phyloP scores from a whole-genome alignment of 1,140 invertebrate genomes.

The Heliconius melpomene region DNA sequence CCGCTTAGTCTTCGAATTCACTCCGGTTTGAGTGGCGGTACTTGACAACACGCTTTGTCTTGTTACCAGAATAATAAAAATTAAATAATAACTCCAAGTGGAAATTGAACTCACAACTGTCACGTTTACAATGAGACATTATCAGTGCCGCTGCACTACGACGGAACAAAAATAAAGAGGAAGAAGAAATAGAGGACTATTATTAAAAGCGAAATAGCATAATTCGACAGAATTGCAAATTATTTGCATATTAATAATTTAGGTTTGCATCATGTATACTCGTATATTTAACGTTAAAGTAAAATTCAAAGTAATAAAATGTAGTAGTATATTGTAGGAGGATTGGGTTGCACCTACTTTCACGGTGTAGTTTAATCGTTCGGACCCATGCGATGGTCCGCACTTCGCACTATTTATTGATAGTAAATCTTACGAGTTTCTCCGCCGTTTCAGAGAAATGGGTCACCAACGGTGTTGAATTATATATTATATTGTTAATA shows the following conservation, averaged over 20 bases:
- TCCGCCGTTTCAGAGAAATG: not conserved
- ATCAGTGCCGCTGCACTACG: no score
- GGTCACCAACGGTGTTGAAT: not conserved
- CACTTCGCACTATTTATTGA: slow-evolving; percentile 24
- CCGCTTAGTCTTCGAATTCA: no score
- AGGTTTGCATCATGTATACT: not conserved
- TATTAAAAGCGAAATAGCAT: no score
- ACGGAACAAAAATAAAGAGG: no score
- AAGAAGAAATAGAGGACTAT: no score
- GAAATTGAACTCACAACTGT: not conserved
- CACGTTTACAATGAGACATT: no score
- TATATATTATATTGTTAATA: not conserved
- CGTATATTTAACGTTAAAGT: not conserved
- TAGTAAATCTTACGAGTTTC: slow-evolving; percentile 20
- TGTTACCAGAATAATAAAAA: no score
- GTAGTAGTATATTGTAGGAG: not conserved
- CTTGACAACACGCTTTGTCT: no score
- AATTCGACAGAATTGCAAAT: no score
- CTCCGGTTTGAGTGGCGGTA: no score
- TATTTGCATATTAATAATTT: not conserved
- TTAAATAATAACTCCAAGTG: not conserved
- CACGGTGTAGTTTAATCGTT: slow-evolving; percentile 11
- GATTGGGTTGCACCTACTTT: slow-evolving; percentile 17
- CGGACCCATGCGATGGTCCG: not conserved
- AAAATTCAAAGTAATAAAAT: slow-evolving; percentile 7